Evolutionary conservation across 2,888 invertebrate genomes (phyloP), one percentile per base, ranked within the genome.

Genomic region (Heliconius aoede): DNA sequence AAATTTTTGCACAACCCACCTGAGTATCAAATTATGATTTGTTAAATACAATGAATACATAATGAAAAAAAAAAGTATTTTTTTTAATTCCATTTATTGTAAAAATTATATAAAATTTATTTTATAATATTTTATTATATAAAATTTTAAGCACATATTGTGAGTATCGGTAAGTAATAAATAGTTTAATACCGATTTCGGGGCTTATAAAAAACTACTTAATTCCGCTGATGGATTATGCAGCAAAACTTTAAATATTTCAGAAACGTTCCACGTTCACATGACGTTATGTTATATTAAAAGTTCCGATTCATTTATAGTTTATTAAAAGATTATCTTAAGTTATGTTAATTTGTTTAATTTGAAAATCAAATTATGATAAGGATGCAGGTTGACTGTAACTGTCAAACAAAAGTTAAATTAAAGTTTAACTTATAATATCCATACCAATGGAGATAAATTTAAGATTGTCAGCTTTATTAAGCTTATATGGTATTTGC

Each of bases 181-280:
- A 69, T 55, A n/a, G 51, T 24, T 69, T 55, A n/a, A 55, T 55
- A 51, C 30, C 30, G 65, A 51, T 69, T 69, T 69, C 30, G 69
- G 55, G n/a, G 69, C 69, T 69, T 69, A 55, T 30, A 55, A 69
- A 69, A 69, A 69, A 32, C 55, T 69, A 55, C 51, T 51, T 69
- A 24, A 30, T 55, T n/a, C 30, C 51, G 55, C 26, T 55, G 55
- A 69, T 55, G 30, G 55, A 69, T 69, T 30, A 55, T 55, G 30
- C n/a, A 30, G 28, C 15, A 8, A 30, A 69, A 69, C 21, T 69
- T 69, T 69, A 55, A n/a, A 69, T 69, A 69, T 69, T 69, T 55
- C 30, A 11, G 30, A 55, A 55, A 24, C 32, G 30, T 55, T 55
- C 24, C 55, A 21, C 30, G 51, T 28, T 68, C 67, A 30, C 46